A percentile compares a stretch with the other conserved stretches of the same genome.
These are phyloP conservation scores for Laterallus jamaicensis DNA, from an alignment of 2,113 vertebrate genomes.

Conservation along the genomic window DNA sequence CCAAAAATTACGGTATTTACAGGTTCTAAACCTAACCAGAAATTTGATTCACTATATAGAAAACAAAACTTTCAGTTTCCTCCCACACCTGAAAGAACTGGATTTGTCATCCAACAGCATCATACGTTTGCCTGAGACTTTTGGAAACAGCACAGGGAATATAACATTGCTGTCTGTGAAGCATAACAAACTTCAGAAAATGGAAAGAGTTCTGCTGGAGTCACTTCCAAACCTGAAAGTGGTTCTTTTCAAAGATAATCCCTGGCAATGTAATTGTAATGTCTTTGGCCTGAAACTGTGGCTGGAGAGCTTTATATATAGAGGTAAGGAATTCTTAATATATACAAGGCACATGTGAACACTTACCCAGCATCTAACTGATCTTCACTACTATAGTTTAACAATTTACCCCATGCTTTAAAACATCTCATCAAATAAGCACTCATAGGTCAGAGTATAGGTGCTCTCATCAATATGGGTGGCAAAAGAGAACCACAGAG, in stretches of 20 bases:
- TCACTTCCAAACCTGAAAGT: slow-evolving; percentile 83
- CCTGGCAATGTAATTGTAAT: slow-evolving; percentile 94
- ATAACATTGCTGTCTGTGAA: slow-evolving; percentile 86
- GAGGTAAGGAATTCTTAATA: slow-evolving; percentile 80
- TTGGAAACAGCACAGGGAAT: slow-evolving; percentile 85
- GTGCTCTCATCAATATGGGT: neutral
- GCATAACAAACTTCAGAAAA: slow-evolving; percentile 85
- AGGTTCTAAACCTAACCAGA: slow-evolving; percentile 86
- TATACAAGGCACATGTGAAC: neutral
- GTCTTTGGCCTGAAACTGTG: slow-evolving; percentile 92
- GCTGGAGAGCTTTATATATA: slow-evolving; percentile 93
- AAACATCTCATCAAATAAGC: neutral
- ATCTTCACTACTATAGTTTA: neutral
- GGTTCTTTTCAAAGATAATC: slow-evolving; percentile 86
- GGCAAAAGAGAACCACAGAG: neutral
- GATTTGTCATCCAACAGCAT: slow-evolving; percentile 92
- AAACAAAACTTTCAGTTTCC: slow-evolving; percentile 83
- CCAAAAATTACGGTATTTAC: slow-evolving; percentile 81
- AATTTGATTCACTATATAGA: slow-evolving; percentile 89
- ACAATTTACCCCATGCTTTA: neutral
- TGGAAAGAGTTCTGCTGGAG: slow-evolving; percentile 87
- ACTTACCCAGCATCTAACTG: neutral
- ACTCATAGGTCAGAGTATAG: neutral
- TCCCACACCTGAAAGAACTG: slow-evolving; percentile 85
- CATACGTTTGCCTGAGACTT: slow-evolving; percentile 79